Evolutionary conservation across 2,797 vertebrate species (phyloP).

Genomic region (Lepilemur ruficaudatus): DNA sequence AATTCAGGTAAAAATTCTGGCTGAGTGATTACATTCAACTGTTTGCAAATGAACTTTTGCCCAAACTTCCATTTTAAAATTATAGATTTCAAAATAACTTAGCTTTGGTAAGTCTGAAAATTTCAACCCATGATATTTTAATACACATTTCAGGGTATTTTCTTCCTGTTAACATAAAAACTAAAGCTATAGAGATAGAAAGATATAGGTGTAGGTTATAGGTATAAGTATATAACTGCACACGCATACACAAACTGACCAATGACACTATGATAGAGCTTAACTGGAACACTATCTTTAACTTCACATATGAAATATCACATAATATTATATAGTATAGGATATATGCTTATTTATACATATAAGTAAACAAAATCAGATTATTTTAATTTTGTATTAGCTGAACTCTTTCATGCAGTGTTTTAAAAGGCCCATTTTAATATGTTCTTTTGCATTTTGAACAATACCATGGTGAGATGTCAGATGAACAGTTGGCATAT

Average conservation of each 20-base stretch:
- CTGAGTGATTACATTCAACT: constrained; percentile 30
- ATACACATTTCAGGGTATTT: not conserved
- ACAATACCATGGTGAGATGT: not conserved
- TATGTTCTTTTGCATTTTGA: not conserved
- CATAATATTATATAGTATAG: not conserved
- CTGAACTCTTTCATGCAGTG: not conserved
- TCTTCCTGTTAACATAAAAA: not conserved
- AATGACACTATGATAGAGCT: not conserved
- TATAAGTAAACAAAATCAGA: not conserved
- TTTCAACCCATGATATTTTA: not conserved
- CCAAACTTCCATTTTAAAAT: constrained; percentile 53
- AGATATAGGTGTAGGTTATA: not conserved
- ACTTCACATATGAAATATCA: not conserved
- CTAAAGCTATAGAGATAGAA: not conserved
- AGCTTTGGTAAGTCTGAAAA: not conserved
- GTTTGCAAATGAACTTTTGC: constrained; percentile 64
- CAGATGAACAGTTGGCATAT: not conserved
- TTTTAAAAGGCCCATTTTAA: not conserved
- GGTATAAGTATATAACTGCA: not conserved
- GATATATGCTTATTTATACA: not conserved
- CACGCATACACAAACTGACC: not conserved
- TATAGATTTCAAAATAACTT: constrained; percentile 24
- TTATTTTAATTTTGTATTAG: not conserved
- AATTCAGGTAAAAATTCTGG: constrained; percentile 60
- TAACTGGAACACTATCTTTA: not conserved